Conservation (phyloP, 2,797 vertebrate species). For the Anolis apletophallus region DNA sequence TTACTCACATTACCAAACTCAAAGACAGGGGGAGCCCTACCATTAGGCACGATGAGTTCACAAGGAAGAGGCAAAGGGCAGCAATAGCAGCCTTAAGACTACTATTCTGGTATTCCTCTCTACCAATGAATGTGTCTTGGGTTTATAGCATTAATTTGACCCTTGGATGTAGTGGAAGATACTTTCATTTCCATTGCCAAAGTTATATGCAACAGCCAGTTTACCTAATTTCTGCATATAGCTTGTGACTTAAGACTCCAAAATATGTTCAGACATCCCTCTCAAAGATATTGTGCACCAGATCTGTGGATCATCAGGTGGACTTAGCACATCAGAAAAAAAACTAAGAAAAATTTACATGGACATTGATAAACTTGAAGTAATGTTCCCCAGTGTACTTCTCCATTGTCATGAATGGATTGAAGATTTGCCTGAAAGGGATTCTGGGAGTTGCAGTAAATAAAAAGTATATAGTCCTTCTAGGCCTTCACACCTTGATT, state of each 20-base stretch:
- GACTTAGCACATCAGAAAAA: not conserved
- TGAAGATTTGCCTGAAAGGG: no score
- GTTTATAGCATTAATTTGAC: not conserved
- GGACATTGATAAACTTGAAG: not conserved
- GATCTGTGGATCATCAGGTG: not conserved
- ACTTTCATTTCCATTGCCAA: not conserved
- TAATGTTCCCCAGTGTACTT: not conserved
- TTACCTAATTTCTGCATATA: not conserved
- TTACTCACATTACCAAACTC: not conserved
- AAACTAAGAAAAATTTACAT: not conserved
- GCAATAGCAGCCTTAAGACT: not conserved
- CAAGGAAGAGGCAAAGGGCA: not conserved
- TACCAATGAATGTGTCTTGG: not conserved
- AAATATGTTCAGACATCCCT: not conserved
- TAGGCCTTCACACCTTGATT: not conserved
- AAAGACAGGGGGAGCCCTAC: not conserved
- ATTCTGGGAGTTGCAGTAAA: no score
- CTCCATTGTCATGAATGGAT: no score
- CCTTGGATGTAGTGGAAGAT: not conserved
- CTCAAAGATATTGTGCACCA: not conserved
- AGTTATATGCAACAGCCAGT: not conserved
- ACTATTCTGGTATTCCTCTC: not conserved
- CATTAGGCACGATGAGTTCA: not conserved
- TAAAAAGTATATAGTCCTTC: no score
- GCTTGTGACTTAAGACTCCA: not conserved